A percentile compares a stretch with the other conserved stretches of the same genome.
Conservation (phyloP, 2,113 vertebrate species). For the Anguilla rostrata region DNA sequence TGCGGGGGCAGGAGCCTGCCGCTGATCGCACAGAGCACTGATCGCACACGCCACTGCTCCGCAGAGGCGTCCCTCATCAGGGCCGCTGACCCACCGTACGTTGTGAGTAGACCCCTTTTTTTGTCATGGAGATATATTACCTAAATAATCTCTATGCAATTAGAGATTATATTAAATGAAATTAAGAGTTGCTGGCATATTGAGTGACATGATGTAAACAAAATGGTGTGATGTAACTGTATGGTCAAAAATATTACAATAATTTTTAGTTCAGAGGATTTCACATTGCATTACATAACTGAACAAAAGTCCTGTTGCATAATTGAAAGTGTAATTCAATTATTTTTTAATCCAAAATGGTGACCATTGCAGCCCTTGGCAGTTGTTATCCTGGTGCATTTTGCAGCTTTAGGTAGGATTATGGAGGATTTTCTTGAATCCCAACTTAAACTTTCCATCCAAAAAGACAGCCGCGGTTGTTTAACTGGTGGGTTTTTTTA, state of each 20-base stretch:
- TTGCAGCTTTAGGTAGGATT: conserved; percentile 11
- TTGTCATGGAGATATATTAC: neutral
- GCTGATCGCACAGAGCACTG: conserved; percentile 16
- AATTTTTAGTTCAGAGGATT: neutral
- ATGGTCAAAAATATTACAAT: neutral
- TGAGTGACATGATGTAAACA: neutral
- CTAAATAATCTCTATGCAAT: neutral
- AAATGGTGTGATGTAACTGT: neutral
- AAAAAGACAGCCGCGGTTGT: conserved; percentile 3
- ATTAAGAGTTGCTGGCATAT: neutral
- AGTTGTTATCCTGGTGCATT: neutral
- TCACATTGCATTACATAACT: neutral
- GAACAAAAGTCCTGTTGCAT: neutral
- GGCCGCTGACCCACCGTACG: neutral
- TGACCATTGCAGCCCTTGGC: neutral
- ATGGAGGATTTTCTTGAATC: conserved; percentile 9
- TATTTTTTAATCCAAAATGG: conserved; percentile 2
- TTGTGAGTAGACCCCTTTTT: neutral
- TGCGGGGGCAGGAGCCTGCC: conserved; percentile 58
- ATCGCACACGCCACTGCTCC: neutral
- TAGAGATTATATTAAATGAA: neutral
- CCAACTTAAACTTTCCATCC: conserved; percentile 11
- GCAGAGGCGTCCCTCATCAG: neutral
- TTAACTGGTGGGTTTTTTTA: neutral
- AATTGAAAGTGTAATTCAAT: conserved; percentile 10